Evolutionary conservation across 2,113 vertebrate genomes (phyloP), one percentile per base, ranked within the genome.

Genomic region (Cheilinus undulatus): DNA sequence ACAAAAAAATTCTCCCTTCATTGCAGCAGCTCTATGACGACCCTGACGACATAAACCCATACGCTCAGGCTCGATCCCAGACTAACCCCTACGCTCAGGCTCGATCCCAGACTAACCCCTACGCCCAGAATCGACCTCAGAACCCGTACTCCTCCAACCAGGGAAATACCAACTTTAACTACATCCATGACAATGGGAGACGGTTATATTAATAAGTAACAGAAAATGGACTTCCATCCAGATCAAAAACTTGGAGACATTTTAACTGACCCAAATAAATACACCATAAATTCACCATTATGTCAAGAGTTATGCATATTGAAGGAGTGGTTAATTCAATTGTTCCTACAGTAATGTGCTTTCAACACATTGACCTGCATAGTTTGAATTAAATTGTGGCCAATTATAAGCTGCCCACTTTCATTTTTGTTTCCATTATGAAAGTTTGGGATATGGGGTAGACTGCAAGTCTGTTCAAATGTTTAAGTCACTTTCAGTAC

Each of bases 161-260:
- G 42, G 90, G 89, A 26, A 36, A 75, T 3, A 52, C 19, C 53
- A 92, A 91, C 51, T 62, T 70, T 0, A 23, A 82, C 72, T 91
- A 53, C 56, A 8, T 1, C 8, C 19, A 74, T 0, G 82, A 88
- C 7, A 20, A 89, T 6, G 80, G 49, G 43, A 82, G 43, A 53
- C 17, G 6, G 0, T 46, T 24, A 3, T 51, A 74, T 3, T 78
- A 63, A 54, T 28, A 28, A 32, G 22, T 23, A 15, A 51, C 42
- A 42, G 36, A 11, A 40, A 26, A 14, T 13, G 50, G 17, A 72
- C 11, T 58, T 73, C 65, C 26, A n/a, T 7, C 13, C 20, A 7
- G 40, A 75, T 50, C 53, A 75, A 40, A 34, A 42, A 10, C 17
- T 15, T 24, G 14, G 24, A 27, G 1, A 12, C 5, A 13, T 48